phyloP scores from a whole-genome alignment of 2,888 invertebrate species.

The Xanthia icteritia region DNA sequence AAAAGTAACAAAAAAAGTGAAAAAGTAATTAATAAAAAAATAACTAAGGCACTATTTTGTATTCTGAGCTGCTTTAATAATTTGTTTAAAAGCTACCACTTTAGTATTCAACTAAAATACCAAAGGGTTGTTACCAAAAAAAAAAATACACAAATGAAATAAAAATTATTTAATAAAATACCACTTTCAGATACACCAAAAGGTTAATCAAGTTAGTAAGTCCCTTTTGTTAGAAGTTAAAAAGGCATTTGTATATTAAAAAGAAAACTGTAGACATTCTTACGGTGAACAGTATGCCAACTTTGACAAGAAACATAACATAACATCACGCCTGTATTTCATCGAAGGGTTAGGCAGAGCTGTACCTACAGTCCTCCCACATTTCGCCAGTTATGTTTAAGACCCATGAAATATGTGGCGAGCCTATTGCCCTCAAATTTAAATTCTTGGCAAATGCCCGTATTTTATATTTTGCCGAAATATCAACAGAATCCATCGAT shows the following conservation, averaged over 20 bases:
- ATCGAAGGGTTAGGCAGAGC: no score
- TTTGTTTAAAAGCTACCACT: background rate
- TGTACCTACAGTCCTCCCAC: no score
- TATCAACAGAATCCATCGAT: background rate
- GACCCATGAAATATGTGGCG: no score
- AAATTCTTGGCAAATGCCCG: background rate
- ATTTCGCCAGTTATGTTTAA: no score
- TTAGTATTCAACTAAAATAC: background rate
- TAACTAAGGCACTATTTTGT: background rate
- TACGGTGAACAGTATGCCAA: background rate
- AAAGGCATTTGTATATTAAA: background rate
- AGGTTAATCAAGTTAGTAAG: conserved; percentile 6
- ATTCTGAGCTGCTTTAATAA: background rate
- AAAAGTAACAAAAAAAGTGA: background rate
- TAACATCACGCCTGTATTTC: no score
- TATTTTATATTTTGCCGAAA: background rate
- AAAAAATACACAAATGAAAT: background rate
- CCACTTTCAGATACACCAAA: conserved; percentile 16
- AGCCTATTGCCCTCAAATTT: no score
- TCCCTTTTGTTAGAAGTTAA: conserved; percentile 9
- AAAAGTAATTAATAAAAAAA: background rate
- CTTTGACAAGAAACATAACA: background rate
- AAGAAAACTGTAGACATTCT: background rate
- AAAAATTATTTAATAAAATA: background rate
- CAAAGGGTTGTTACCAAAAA: background rate